These are phyloP conservation scores for Epinotia bilunana DNA, from an alignment of 2,888 invertebrate species.

Conservation along the genomic window DNA sequence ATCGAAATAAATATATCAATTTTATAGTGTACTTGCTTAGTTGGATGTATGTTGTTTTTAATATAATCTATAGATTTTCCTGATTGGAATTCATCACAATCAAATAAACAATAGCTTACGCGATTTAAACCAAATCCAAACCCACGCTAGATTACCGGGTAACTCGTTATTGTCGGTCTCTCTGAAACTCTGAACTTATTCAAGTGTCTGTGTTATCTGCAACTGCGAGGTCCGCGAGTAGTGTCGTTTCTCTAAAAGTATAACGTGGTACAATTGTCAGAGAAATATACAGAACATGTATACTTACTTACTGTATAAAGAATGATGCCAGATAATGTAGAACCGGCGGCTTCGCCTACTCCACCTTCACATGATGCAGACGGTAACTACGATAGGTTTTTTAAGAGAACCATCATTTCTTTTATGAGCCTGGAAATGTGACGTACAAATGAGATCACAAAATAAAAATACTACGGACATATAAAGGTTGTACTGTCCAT, in stretches of 20 bases:
- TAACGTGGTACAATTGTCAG: neutral
- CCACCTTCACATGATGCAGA: too few species aligned
- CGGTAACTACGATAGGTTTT: too few species aligned
- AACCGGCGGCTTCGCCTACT: too few species aligned
- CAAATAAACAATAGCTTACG: constrained; percentile 6
- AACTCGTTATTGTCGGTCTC: neutral
- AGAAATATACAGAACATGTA: too few species aligned
- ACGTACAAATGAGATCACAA: too few species aligned
- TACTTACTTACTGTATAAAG: too few species aligned
- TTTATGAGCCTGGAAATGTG: too few species aligned
- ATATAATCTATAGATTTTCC: neutral
- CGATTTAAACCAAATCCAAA: constrained; percentile 15
- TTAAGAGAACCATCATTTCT: too few species aligned
- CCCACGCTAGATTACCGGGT: constrained; percentile 13
- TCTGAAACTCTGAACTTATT: constrained; percentile 13
- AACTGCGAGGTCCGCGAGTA: constrained; percentile 13
- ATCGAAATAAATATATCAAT: neutral
- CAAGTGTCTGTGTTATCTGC: constrained; percentile 25
- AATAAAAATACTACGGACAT: too few species aligned
- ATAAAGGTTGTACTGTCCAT: too few species aligned
- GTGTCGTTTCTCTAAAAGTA: neutral
- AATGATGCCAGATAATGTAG: too few species aligned
- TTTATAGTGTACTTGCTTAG: neutral
- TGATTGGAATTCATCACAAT: neutral
- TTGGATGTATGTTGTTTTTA: neutral